A percentile compares a stretch with the other conserved stretches of the same genome.
phyloP scores from a whole-genome alignment of 2,113 vertebrate genomes.

The Elachura formosa region DNA sequence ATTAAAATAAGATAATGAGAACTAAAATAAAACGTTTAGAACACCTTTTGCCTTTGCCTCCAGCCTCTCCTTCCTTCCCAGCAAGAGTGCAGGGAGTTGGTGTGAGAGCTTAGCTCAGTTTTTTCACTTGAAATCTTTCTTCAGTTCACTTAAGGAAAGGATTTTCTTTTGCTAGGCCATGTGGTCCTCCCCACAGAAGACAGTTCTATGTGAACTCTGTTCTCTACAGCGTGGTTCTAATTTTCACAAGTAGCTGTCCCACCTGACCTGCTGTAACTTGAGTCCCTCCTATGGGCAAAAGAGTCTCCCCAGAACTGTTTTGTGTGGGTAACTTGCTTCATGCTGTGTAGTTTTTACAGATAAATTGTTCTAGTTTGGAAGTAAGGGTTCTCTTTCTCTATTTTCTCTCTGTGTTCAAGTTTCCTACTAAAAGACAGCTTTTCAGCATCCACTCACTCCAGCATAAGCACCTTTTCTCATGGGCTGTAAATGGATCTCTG shows the following conservation, averaged over 20 bases:
- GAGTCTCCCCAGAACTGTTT: background rate
- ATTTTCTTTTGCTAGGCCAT: background rate
- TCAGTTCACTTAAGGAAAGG: background rate
- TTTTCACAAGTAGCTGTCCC: background rate
- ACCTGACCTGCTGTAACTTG: rapidly evolving
- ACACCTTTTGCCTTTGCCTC: too few species aligned
- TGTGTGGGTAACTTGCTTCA: background rate
- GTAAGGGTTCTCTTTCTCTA: background rate
- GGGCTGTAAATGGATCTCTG: background rate
- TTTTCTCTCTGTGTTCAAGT: background rate
- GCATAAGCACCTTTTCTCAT: background rate
- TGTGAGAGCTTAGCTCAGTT: background rate
- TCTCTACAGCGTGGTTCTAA: background rate
- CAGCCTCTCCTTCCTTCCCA: background rate
- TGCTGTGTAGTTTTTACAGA: background rate
- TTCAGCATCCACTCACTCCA: background rate
- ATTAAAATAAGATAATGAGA: background rate
- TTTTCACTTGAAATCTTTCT: background rate
- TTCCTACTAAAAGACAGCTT: background rate
- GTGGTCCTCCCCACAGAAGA: background rate
- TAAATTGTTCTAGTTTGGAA: background rate
- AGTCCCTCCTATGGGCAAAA: background rate
- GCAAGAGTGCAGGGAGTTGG: background rate
- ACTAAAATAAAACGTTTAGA: background rate
- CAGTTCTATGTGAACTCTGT: background rate